A percentile compares a stretch with the other conserved stretches of the same genome.
phyloP scores from a whole-genome alignment of 2,888 invertebrate genomes.

The Trichogramma dendrolimi region DNA sequence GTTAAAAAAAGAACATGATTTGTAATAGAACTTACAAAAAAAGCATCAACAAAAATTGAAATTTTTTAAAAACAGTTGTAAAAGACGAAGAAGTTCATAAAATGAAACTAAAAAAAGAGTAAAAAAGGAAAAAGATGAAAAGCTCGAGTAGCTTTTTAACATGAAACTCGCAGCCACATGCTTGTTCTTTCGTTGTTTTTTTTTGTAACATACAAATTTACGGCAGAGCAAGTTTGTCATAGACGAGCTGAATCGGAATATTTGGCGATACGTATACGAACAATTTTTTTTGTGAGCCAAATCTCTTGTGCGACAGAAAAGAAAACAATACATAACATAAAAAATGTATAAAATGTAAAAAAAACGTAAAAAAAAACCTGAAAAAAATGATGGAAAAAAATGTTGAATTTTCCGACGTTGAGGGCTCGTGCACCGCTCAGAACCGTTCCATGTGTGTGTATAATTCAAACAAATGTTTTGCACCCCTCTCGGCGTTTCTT shows the following conservation, averaged over 20 bases:
- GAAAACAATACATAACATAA: constrained; percentile 10
- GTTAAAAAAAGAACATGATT: constrained; percentile 10
- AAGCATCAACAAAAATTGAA: too few relatives aligned
- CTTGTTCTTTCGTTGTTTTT: constrained; percentile 11
- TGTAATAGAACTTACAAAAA: neutral
- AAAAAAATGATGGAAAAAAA: constrained; percentile 12
- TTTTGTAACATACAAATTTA: constrained; percentile 1
- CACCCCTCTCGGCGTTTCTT: too few relatives aligned
- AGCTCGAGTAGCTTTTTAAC: too few relatives aligned
- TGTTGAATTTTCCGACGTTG: neutral
- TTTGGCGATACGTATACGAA: constrained; percentile 17
- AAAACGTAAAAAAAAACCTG: constrained; percentile 15
- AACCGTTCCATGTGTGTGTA: too few relatives aligned
- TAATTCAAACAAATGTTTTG: too few relatives aligned
- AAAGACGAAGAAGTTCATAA: neutral
- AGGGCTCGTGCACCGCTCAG: too few relatives aligned
- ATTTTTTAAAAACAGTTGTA: too few relatives aligned
- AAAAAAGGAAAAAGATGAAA: constrained; percentile 15
- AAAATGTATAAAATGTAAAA: constrained; percentile 17
- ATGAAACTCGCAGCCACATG: too few relatives aligned
- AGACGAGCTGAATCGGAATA: constrained; percentile 14
- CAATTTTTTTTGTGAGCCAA: constrained; percentile 35
- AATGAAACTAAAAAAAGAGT: constrained; percentile 12
- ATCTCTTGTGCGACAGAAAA: constrained; percentile 32
- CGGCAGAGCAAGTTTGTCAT: constrained; percentile 3